These are phyloP conservation scores for Epiblema foenella DNA, from an alignment of 2,888 invertebrate species.

Conservation along the genomic window DNA sequence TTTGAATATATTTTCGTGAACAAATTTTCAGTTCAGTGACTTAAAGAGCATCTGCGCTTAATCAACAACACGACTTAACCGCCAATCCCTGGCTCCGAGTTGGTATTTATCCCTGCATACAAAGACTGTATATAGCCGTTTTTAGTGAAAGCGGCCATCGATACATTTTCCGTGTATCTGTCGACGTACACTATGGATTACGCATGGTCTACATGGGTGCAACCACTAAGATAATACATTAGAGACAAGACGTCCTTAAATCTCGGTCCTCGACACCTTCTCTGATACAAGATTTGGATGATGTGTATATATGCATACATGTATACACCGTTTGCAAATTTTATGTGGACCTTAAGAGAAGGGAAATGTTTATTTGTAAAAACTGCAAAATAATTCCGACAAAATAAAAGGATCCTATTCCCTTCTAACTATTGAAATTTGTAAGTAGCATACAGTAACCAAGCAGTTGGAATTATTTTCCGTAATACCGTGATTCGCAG, in stretches of 20 bases:
- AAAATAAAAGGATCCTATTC: background rate
- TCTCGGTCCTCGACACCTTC: background rate
- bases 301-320: background rate
- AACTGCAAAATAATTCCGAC: too few relatives aligned
- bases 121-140: constrained; percentile 6
- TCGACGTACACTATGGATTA: constrained; percentile 23
- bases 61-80: constrained; percentile 19
- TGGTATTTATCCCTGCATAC: constrained; percentile 7
- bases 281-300: background rate
- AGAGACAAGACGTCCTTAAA: background rate
- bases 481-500: background rate
- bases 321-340: background rate
- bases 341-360: too few relatives aligned
- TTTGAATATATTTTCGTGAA: constrained; percentile 30
- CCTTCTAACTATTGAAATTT: background rate
- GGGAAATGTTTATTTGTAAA: too few relatives aligned
- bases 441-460: background rate
- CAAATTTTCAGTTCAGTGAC: constrained; percentile 45
- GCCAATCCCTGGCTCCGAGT: background rate
- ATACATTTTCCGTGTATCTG: constrained; percentile 27
- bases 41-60: constrained; percentile 37
- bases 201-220: constrained; percentile 18
- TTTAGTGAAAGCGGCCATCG: constrained; percentile 11
- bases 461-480: background rate
- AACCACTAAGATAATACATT: background rate